These are phyloP conservation scores for Seira sanloemensis DNA, from an alignment of 2,888 invertebrate species.

Conservation along the genomic window DNA sequence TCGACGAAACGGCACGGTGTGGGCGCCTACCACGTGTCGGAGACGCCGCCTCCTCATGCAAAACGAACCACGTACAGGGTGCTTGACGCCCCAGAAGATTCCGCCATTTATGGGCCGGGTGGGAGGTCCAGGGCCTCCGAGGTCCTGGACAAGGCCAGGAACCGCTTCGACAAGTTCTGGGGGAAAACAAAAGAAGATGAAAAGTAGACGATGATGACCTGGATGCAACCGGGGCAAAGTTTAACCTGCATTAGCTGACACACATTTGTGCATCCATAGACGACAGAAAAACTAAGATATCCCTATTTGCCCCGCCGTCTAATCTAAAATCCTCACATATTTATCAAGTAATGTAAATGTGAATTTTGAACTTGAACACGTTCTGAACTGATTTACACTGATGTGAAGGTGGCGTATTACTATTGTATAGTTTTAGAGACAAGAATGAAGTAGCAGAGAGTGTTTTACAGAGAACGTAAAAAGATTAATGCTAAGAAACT, in stretches of 20 bases:
- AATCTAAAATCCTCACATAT: neutral
- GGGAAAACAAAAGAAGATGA: conserved; percentile 76
- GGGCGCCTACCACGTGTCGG: conserved; percentile 71
- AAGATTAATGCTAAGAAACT: neutral
- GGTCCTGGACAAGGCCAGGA: conserved; percentile 87
- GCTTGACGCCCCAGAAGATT: conserved; percentile 75
- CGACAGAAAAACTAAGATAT: neutral
- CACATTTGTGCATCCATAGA: neutral
- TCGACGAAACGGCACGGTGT: conserved; percentile 69
- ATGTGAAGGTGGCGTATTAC: neutral
- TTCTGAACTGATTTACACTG: conserved; percentile 34
- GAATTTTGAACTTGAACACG: neutral
- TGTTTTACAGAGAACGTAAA: too few relatives aligned
- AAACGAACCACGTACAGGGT: conserved; percentile 75
- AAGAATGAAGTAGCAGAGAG: neutral
- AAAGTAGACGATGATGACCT: conserved; percentile 55
- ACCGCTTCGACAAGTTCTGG: conserved; percentile 90
- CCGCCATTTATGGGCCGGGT: conserved; percentile 71
- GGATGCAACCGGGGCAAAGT: too few relatives aligned
- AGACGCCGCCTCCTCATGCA: conserved; percentile 69
- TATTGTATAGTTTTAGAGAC: neutral
- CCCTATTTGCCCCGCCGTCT: neutral
- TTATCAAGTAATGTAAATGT: neutral
- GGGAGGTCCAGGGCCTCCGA: conserved; percentile 81
- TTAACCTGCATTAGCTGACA: neutral